These are phyloP conservation scores for Peromyscus polionotus DNA, from an alignment of 2,113 vertebrate genomes.

Conservation along the genomic window DNA sequence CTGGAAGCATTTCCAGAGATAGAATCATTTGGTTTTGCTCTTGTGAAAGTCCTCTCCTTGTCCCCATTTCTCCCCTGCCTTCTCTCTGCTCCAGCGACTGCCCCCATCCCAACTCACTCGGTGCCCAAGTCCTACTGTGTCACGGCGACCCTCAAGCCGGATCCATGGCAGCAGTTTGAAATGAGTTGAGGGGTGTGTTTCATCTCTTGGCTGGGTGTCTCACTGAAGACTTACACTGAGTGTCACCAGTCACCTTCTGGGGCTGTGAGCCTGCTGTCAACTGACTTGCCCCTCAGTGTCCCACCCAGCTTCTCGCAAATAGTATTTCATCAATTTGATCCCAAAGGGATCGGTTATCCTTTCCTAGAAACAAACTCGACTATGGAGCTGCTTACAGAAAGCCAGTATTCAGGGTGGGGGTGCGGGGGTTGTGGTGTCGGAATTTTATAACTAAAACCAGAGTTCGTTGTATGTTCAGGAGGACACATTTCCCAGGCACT, in stretches of 20 bases:
- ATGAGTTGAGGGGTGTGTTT: no score
- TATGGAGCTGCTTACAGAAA: background rate
- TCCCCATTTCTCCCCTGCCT: background rate
- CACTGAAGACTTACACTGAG: no score
- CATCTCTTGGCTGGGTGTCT: background rate
- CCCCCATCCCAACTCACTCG: rapidly evolving
- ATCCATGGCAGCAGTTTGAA: no score
- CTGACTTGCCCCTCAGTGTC: background rate
- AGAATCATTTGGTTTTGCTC: background rate
- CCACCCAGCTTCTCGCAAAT: background rate
- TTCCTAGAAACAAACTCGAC: background rate
- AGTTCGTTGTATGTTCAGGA: rapidly evolving
- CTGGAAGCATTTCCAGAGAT: background rate
- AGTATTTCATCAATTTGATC: no score
- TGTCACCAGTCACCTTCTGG: background rate
- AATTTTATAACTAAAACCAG: background rate
- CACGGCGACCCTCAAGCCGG: background rate
- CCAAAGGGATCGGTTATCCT: background rate
- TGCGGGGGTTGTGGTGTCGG: no score
- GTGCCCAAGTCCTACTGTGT: background rate
- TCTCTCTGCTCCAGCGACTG: background rate
- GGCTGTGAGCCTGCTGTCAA: rapidly evolving
- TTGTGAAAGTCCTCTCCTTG: rapidly evolving
- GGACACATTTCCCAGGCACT: rapidly evolving
- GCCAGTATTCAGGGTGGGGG: background rate